phyloP scores from a whole-genome alignment of 92 coral and sea anemone genomes.

The Umimayanthus chanpuru region DNA sequence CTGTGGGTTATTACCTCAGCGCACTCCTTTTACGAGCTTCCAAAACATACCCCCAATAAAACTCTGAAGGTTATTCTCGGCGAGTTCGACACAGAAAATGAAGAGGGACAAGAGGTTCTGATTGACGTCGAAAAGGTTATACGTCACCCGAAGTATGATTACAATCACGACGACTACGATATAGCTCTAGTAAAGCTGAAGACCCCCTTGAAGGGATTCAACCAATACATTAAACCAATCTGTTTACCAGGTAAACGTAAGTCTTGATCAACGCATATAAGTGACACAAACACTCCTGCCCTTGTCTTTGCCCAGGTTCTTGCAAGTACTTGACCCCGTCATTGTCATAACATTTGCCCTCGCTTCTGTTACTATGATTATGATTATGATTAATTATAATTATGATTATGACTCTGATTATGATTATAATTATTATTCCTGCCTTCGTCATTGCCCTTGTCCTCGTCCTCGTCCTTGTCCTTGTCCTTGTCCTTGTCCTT shows the following conservation, averaged over 20 bases:
- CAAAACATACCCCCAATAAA: conserved; percentile 31
- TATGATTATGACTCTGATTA: too few species aligned
- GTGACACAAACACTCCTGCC: too few species aligned
- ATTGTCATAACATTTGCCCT: too few species aligned
- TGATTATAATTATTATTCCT: too few species aligned
- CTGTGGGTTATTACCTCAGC: conserved; percentile 58
- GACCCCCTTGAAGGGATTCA: conserved; percentile 44
- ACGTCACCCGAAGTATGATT: conserved; percentile 46
- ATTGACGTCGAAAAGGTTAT: conserved; percentile 49
- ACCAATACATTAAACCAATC: conserved; percentile 52
- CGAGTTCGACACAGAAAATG: conserved; percentile 52
- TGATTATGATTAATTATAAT: too few species aligned
- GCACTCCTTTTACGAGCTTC: conserved; percentile 33
- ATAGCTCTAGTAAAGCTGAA: conserved; percentile 55
- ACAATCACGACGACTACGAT: conserved; percentile 51
- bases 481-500: too few species aligned
- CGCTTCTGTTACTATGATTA: too few species aligned
- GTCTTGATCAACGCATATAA: background rate
- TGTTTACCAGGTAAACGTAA: conserved; percentile 21
- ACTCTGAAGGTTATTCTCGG: conserved; percentile 48
- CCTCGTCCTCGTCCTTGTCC: too few species aligned
- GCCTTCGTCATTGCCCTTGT: too few species aligned
- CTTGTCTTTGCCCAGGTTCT: too few species aligned
- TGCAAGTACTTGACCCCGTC: too few species aligned
- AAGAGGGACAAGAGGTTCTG: conserved; percentile 45